Conservation (phyloP, 1,140 invertebrate genomes). For the Brachionus paranguensis region DNA sequence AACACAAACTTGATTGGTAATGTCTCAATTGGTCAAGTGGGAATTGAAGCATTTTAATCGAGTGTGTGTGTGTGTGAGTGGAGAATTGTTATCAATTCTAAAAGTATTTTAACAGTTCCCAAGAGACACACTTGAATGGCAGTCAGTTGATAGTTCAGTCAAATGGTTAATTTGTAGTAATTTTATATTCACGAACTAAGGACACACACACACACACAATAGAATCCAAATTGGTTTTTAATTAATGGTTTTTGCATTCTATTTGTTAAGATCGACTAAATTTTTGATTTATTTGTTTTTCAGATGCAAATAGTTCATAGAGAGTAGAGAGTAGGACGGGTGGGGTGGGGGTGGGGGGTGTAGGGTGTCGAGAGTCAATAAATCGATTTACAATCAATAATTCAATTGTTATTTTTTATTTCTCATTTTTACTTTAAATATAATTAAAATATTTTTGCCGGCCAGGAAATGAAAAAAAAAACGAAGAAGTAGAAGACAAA, state of each 20-base stretch:
- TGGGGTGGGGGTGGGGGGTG: neutral
- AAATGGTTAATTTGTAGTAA: constrained; percentile 4
- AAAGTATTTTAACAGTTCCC: neutral
- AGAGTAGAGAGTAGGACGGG: neutral
- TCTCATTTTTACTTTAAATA: neutral
- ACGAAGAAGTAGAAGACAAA: neutral
- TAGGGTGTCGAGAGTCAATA: neutral
- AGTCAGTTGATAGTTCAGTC: neutral
- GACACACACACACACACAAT: neutral
- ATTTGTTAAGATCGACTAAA: neutral
- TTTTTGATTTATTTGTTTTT: constrained; percentile 8
- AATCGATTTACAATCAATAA: neutral
- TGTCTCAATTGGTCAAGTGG: neutral
- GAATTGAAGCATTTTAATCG: neutral
- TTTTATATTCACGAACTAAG: neutral
- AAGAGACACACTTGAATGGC: neutral
- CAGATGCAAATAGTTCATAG: neutral
- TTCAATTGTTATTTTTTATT: neutral
- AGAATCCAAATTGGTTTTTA: constrained; percentile 6
- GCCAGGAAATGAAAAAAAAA: neutral
- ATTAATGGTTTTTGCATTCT: neutral
- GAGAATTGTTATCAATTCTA: neutral
- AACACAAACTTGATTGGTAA: neutral
- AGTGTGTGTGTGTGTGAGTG: neutral
- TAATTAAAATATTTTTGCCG: constrained; percentile 22